A percentile compares a stretch with the other conserved stretches of the same genome.
Evolutionary conservation across 2,797 vertebrate genomes (phyloP).

Genomic region (Craterocephalus amniculus): DNA sequence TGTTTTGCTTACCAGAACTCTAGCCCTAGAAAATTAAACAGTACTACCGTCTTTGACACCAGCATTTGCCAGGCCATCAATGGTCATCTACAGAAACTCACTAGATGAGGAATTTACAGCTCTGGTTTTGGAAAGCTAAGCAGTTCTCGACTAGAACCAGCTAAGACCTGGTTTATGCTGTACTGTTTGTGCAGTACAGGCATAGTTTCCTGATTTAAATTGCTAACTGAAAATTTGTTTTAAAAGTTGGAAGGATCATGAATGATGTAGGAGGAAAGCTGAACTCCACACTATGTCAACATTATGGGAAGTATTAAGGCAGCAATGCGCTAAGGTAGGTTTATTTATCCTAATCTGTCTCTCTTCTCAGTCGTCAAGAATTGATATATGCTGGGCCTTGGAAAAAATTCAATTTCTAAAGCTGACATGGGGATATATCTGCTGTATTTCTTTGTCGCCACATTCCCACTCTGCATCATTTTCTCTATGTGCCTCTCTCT

Average conservation of each 20-base stretch:
- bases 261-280: conserved; percentile 9
- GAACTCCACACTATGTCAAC: conserved; percentile 11
- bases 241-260: background rate
- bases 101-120: no score
- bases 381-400: conserved; percentile 44
- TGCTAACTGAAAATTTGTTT: conserved; percentile 5
- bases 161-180: no score
- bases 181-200: background rate
- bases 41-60: no score
- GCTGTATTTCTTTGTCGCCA: conserved; percentile 38
- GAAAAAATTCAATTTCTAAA: conserved; percentile 51
- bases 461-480: conserved; percentile 43
- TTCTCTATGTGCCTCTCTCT: conserved; percentile 34
- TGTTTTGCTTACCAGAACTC: no score
- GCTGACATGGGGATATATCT: conserved; percentile 30
- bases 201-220: background rate
- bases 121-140: no score
- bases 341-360: conserved; percentile 49
- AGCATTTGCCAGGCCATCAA: no score
- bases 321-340: conserved; percentile 36
- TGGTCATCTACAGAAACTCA: no score
- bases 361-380: conserved; percentile 23
- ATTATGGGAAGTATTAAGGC: conserved; percentile 29
- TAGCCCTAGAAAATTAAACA: no score
- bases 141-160: no score